Conservation (phyloP, 2,797 vertebrate species). For the Gallirallus australis region DNA sequence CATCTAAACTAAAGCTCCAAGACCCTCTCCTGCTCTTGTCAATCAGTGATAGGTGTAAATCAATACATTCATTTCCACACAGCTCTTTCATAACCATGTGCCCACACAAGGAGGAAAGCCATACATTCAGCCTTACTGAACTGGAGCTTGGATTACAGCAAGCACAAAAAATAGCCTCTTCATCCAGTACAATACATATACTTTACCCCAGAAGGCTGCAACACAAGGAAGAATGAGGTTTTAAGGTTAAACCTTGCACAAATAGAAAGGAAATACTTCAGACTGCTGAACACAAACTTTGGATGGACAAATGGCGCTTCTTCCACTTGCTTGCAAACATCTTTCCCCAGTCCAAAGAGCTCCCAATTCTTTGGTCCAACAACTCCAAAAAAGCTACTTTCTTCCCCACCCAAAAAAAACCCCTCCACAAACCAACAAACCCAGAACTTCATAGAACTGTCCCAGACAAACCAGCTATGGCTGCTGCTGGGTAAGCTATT, state of each 20-base stretch:
- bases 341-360: background rate
- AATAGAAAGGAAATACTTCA: background rate
- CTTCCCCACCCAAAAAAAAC: background rate
- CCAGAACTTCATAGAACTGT: fast-evolving
- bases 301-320: fast-evolving
- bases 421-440: too few relatives aligned
- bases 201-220: background rate
- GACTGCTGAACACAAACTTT: background rate
- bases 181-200: background rate
- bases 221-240: background rate
- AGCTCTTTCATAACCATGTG: background rate
- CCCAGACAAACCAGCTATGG: fast-evolving
- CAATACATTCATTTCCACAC: background rate
- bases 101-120: background rate
- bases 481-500: fast-evolving
- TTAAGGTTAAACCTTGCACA: fast-evolving
- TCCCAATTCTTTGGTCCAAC: fast-evolving
- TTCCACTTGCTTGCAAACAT: background rate
- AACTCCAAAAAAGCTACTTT: background rate
- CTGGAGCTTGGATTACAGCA: background rate
- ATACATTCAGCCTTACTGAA: background rate
- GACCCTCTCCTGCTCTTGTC: background rate
- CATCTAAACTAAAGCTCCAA: background rate
- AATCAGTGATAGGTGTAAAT: background rate
- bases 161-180: background rate